Conservation (phyloP, 2,113 vertebrate genomes). For the Camelus bactrianus region DNA sequence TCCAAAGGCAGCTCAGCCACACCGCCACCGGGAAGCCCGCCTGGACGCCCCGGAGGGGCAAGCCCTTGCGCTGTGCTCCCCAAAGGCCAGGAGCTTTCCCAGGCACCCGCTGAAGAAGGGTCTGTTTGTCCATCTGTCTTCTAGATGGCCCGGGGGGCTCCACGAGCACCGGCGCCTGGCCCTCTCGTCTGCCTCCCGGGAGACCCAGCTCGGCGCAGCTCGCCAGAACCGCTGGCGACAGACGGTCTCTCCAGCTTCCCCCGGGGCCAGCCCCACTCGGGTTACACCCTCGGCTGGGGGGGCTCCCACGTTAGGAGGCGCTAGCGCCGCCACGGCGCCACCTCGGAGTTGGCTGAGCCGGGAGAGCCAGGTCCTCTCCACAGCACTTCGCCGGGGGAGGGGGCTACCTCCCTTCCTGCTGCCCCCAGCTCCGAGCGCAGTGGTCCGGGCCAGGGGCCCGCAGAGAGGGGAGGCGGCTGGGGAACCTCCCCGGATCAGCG, state of each 20-base stretch:
- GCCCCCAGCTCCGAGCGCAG: not conserved
- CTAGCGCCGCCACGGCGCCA: not conserved
- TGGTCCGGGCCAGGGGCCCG: no score
- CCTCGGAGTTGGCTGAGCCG: not conserved
- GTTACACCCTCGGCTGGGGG: no score
- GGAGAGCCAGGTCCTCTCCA: not conserved
- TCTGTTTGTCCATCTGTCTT: not conserved
- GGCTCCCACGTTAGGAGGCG: not conserved
- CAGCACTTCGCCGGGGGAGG: fast-evolving
- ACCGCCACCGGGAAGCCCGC: not conserved
- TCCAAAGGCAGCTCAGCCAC: not conserved
- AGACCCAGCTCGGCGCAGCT: not conserved
- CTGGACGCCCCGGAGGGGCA: not conserved
- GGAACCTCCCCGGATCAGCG: not conserved
- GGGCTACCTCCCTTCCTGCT: no score
- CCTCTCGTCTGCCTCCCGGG: not conserved
- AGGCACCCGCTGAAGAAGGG: not conserved
- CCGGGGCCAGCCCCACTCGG: not conserved
- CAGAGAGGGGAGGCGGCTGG: not conserved
- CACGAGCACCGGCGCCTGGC: not conserved
- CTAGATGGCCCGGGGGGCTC: not conserved
- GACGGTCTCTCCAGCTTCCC: not conserved
- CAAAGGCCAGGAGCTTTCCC: not conserved
- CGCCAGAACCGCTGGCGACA: not conserved
- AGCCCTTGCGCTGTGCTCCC: not conserved